Evolutionary conservation across 2,797 vertebrate species (phyloP), one percentile per base, ranked within the genome.

Genomic region (Pangasius djambal): DNA sequence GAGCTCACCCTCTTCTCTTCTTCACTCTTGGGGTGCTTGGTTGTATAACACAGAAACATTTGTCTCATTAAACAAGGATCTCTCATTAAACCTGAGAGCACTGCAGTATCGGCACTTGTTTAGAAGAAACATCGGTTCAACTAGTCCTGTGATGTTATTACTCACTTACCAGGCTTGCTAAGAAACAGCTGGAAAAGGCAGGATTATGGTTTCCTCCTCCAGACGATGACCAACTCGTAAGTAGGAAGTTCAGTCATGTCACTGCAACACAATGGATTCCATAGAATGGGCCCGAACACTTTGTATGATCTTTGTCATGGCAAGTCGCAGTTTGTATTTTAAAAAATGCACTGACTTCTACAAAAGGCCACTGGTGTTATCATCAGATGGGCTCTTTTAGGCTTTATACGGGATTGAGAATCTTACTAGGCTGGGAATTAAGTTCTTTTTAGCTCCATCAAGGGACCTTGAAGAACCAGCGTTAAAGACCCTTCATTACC

Each of bases 241-340:
- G 57, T 83, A 83, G 81, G 81, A 83, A 44, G 31, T 61, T 61
- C n/a, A 79, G 34, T 83, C 59, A 83, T 5, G 2, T 28, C 57
- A 28, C 57, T 63, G 57, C 12, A 59, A 44, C 81, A 83, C 81
- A 83, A 63, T 40, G 81, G 34, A 25, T 83, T 28, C 34, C 22
- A 61, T 25, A 44, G 34, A 83, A 83, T 6, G 22, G 34, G 37
- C 81, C 22, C 44, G 81, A 63, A 40, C 22, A 83, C 5, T 61
- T 83, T 57, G 15, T 22, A 9, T 59, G 55, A 22, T 59, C 1
- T 81, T 81, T 37, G 55, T 25, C 12, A 7, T 22, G 28, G 40
- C 31, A 34, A 34, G 50, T 81, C 20, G 0, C 12, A 61, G n/a
- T 55, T 55, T 79, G 50, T 52, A 31, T 79, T 55, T 61, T 15